Percentiles rank a stretch among this genome's conserved stretches.
Conservation (phyloP, 2,888 invertebrate species). For the Melanchra persicariae region DNA sequence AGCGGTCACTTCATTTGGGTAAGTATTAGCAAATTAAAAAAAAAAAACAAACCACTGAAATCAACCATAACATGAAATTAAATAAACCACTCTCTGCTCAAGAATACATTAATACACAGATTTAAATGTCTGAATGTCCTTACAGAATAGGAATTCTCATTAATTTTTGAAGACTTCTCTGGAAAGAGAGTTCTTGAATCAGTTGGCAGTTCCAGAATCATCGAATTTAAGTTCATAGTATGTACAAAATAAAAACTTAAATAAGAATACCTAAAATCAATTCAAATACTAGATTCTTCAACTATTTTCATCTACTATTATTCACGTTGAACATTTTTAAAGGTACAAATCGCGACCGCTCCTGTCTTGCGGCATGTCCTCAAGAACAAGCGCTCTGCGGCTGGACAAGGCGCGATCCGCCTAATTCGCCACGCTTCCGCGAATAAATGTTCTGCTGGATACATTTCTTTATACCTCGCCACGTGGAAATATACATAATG, state of each 20-base stretch:
- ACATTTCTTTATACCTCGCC: constrained; percentile 59
- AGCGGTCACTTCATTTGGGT: constrained; percentile 40
- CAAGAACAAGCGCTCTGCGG: constrained; percentile 77
- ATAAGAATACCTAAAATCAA: too few relatives aligned
- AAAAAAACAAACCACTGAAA: not conserved
- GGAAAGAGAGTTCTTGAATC: too few relatives aligned
- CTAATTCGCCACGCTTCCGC: constrained; percentile 83
- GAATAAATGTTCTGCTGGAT: constrained; percentile 61
- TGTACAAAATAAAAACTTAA: not conserved
- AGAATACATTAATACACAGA: not conserved
- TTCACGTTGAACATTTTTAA: too few relatives aligned
- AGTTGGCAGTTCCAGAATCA: not conserved
- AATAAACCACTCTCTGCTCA: too few relatives aligned
- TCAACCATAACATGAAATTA: too few relatives aligned
- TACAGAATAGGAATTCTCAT: not conserved
- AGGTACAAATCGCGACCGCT: constrained; percentile 71
- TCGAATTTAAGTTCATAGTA: not conserved
- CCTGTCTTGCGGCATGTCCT: constrained; percentile 45
- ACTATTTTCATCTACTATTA: too few relatives aligned
- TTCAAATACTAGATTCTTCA: too few relatives aligned
- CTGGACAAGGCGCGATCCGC: constrained; percentile 83
- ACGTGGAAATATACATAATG: constrained; percentile 60
- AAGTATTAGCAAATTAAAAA: not conserved
- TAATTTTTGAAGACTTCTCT: not conserved
- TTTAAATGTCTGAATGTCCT: not conserved